phyloP scores from a whole-genome alignment of 2,797 vertebrate genomes.

The Melanotaenia nigrans region DNA sequence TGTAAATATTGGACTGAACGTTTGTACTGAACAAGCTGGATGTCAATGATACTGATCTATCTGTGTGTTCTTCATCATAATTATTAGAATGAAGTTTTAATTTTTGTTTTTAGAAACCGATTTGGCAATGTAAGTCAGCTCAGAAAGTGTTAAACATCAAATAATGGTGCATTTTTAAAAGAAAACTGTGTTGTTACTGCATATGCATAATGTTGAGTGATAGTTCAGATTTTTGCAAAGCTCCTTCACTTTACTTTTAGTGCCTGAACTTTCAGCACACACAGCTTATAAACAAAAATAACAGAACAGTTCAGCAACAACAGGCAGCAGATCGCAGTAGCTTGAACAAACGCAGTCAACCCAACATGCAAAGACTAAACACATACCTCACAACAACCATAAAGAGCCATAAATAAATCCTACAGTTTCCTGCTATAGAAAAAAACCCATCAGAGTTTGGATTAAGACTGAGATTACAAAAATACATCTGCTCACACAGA shows the following conservation, averaged over 20 bases:
- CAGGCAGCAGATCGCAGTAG: conserved; percentile 2
- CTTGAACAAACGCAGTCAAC: conserved; percentile 15
- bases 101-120: too few relatives aligned
- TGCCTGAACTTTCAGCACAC: background rate
- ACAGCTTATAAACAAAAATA: background rate
- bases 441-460: conserved; percentile 21
- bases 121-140: background rate
- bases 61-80: background rate
- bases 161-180: background rate
- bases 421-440: conserved; percentile 18
- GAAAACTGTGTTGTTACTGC: background rate
- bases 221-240: background rate
- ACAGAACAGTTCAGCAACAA: background rate
- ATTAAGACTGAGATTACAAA: conserved; percentile 53
- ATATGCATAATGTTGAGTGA: background rate
- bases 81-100: background rate
- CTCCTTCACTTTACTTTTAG: background rate
- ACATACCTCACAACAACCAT: conserved; percentile 8
- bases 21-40: too few relatives aligned
- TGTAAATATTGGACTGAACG: too few relatives aligned
- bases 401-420: conserved; percentile 26
- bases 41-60: background rate
- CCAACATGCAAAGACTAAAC: background rate
- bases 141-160: background rate
- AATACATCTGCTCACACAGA: conserved; percentile 24